A percentile compares a stretch with the other conserved stretches of the same genome.
These are phyloP conservation scores for Dallia pectoralis DNA, from an alignment of 2,797 vertebrate species.

Conservation along the genomic window DNA sequence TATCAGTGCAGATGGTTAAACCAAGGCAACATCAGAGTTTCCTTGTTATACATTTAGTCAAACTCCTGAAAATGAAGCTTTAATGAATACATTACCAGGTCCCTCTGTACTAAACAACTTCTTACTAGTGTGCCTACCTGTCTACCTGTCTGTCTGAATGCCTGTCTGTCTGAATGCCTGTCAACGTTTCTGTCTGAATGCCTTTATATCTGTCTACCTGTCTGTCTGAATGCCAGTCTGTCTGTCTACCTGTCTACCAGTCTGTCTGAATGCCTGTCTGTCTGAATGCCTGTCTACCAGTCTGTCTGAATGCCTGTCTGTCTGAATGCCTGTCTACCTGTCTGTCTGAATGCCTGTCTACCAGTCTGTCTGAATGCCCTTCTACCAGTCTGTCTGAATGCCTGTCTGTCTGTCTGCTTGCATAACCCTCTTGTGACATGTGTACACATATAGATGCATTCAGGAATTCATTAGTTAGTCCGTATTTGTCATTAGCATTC, in stretches of 20 bases:
- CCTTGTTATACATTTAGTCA: not conserved
- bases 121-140: not conserved
- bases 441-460: slow-evolving; percentile 73
- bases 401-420: slow-evolving; percentile 14
- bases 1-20: not conserved
- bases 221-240: slow-evolving; percentile 20
- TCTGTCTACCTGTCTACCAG: slow-evolving; percentile 15
- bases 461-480: slow-evolving; percentile 73
- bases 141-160: slow-evolving; percentile 5
- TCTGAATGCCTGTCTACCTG: slow-evolving; percentile 4
- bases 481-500: slow-evolving; percentile 68
- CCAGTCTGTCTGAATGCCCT: slow-evolving; percentile 5
- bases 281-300: slow-evolving; percentile 12
- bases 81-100: too few relatives aligned
- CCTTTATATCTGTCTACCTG: slow-evolving; percentile 19
- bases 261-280: not conserved
- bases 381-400: slow-evolving; percentile 9
- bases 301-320: slow-evolving; percentile 12
- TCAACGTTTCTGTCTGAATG: slow-evolving; percentile 5
- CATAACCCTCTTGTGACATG: slow-evolving; percentile 51
- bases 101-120: too few relatives aligned
- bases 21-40: not conserved
- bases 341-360: slow-evolving; percentile 11
- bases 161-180: not conserved
- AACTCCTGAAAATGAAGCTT: not conserved